Base-by-base conservation (phyloP, 2,113 vertebrate species). In the Alexandromys fortis region DNA sequence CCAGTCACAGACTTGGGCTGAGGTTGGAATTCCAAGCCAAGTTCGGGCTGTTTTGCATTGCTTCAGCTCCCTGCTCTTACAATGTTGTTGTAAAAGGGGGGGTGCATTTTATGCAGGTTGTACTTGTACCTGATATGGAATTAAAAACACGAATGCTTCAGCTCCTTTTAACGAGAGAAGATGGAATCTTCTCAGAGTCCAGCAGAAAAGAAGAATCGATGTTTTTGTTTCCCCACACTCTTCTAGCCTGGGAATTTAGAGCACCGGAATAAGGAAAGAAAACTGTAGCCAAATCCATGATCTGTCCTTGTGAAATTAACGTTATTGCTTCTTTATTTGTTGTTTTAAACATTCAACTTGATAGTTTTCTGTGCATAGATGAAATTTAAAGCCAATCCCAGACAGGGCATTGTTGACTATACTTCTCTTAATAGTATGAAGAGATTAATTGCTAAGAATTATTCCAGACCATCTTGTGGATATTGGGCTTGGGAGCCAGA, bases 321-420 rank as follows among this genome's bases (percentile, higher is more conserved):
- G 21, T 73, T 65, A 42, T 67, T 89, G 72, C 55, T 89, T 97
- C 61, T 95, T 94, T 88, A 76, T 10, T 90, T 72, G 9, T 73
- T 85, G 78, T 79, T n/a, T 95, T 55, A 58, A 55, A 65, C 91
- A 91, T 95, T 97, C 42, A 86, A 35, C 86, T 63, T 92, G 76
- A 95, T 45, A 67, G 13, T 61, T 94, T 97, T 92, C 61, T 91
- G 33, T 89, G 47, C 70, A 45, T 75, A 83, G 61, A 95, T 45
- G 73, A 96, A 92, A 58, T 89, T 14, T 45, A 95, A 97, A 94
- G 28, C 67, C n/a, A 91, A 49, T 49, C 21, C 47, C 17, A 81
- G 47, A 45, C 35, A 55, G 77, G 24, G 45, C 52, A 92, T 89
- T 90, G 30, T 30, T 90, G 17, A 90, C 6, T n/a, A 82, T 73